These are phyloP conservation scores for Sisyra nigra DNA, from an alignment of 2,888 invertebrate species.

Conservation along the genomic window DNA sequence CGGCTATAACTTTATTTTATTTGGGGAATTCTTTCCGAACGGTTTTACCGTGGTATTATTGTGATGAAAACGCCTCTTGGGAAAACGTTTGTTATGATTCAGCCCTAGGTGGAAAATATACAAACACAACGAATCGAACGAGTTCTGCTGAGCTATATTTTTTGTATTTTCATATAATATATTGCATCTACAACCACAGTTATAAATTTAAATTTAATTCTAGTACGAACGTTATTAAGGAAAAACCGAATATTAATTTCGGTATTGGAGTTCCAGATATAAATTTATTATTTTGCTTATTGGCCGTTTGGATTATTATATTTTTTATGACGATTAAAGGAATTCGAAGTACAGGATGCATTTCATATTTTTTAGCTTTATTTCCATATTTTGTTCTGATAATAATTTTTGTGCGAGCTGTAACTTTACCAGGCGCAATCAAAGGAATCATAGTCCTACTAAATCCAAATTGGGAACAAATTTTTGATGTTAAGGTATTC, in stretches of 20 bases:
- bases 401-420: conserved; percentile 38
- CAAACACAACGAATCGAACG: conserved; percentile 11
- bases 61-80: conserved; percentile 37
- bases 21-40: conserved; percentile 51
- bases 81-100: conserved; percentile 15
- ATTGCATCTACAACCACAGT: neutral
- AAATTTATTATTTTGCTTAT: conserved; percentile 32
- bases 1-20: conserved; percentile 59
- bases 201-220: conserved; percentile 4
- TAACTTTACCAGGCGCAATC: conserved; percentile 40
- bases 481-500: conserved; percentile 37
- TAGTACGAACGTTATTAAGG: conserved; percentile 35
- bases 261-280: conserved; percentile 39
- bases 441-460: conserved; percentile 47
- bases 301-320: conserved; percentile 33
- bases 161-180: conserved; percentile 25
- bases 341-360: conserved; percentile 41
- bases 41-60: conserved; percentile 56
- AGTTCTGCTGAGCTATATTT: conserved; percentile 35
- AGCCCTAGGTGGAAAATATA: conserved; percentile 8
- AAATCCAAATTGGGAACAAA: conserved; percentile 44
- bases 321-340: conserved; percentile 35
- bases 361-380: conserved; percentile 52
- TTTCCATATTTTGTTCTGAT: conserved; percentile 47
- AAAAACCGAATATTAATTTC: conserved; percentile 29